phyloP scores from a whole-genome alignment of 2,113 vertebrate genomes.

The Seriola dumerili region DNA sequence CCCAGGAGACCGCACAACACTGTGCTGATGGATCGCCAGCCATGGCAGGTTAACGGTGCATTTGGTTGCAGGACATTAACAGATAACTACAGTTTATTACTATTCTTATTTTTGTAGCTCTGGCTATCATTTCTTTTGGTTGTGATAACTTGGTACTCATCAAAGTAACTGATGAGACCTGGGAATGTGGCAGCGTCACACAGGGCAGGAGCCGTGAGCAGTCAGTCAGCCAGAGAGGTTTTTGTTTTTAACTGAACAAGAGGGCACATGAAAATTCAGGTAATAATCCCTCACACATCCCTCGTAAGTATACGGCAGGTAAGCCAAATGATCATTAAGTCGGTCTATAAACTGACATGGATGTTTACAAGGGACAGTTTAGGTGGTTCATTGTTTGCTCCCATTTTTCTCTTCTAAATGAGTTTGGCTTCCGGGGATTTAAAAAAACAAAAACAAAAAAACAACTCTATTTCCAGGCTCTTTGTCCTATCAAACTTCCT shows the following conservation, averaged over 20 bases:
- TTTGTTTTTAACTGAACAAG: too few relatives aligned
- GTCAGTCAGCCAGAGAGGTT: background rate
- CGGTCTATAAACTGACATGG: background rate
- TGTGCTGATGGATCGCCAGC: too few relatives aligned
- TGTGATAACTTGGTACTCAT: background rate
- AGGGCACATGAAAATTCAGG: background rate
- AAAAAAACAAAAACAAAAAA: too few relatives aligned
- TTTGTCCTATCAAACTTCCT: too few relatives aligned
- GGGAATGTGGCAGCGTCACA: background rate
- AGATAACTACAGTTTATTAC: background rate
- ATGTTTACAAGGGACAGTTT: background rate
- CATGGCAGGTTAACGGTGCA: background rate
- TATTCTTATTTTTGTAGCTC: background rate
- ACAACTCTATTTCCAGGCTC: too few relatives aligned
- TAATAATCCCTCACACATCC: background rate
- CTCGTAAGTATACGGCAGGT: background rate
- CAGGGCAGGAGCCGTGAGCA: background rate
- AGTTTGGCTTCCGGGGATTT: background rate
- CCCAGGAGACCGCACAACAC: background rate
- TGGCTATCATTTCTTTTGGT: background rate
- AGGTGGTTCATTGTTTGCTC: background rate
- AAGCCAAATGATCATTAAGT: background rate
- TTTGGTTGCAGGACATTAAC: background rate
- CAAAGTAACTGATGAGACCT: background rate
- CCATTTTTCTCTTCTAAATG: background rate